Evolutionary conservation across 2,888 invertebrate genomes (phyloP), one percentile per base, ranked within the genome.

Genomic region (Melipona bicolor): DNA sequence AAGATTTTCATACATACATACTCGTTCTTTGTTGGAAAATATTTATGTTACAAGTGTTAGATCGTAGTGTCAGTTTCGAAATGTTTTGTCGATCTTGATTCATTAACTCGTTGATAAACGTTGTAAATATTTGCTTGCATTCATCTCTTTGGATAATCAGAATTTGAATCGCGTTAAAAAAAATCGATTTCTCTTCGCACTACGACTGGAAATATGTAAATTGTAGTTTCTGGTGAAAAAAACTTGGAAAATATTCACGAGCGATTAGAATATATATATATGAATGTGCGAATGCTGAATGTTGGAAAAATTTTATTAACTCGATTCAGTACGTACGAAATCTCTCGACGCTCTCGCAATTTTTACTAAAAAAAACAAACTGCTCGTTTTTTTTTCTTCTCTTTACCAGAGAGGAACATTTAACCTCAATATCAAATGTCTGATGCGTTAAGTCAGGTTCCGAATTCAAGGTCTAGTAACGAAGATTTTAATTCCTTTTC

Each of bases 391-490:
- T 72, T 70, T 72, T 69, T 75, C 59, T 36, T 27, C 43, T 56
- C 49, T 49, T 49, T 27, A 61, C 52, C 2, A 56, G 27, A 64
- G 79, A 70, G 65, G 71, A 81, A 71, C 76, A 56, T 77, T 85
- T 81, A 77, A 89, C 87, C 89, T 85, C 88, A 74, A 86, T 87
- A 81, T 81, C 84, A 61, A 80, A 83, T 81, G 84, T 77, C 76
- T 79, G 79, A 67, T 54, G 81, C 82, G 81, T 84, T 72, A 77
- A 79, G 77, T 84, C 79, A 81, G 80, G 68, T 62, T 78, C 68
- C 54, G 64, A 72, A 71, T 69, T 70, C 83, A 87, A 87, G 88
- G 89, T 79, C 81, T 59, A 52, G 27, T 24, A 32, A 65, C 73
- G 72, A 62, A 81, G 59, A 59, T 65, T 62, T 72, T 24, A 24